Conservation (phyloP, 1,140 invertebrate species). For the Drosophila malerkotliana region DNA sequence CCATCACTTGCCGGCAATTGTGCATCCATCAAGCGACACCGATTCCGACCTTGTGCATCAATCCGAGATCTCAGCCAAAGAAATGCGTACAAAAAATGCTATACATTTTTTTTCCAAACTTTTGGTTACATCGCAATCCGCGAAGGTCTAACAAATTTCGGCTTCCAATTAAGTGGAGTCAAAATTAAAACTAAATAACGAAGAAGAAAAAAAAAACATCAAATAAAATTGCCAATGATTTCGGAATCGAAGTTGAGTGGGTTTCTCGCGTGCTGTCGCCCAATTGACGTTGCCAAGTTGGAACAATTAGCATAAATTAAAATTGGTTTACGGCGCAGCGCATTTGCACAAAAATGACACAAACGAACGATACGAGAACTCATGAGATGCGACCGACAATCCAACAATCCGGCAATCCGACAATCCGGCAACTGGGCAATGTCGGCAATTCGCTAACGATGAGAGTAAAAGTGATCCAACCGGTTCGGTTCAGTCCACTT, state of each 20-base stretch:
- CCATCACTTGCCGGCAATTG: slow-evolving; percentile 73
- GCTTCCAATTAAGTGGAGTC: slow-evolving; percentile 43
- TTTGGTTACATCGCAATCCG: slow-evolving; percentile 30
- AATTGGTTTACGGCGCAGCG: slow-evolving; percentile 70
- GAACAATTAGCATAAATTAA: slow-evolving; percentile 81
- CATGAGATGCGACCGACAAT: slow-evolving; percentile 47
- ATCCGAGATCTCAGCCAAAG: slow-evolving; percentile 39
- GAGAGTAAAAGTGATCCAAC: slow-evolving; percentile 81
- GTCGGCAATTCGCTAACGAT: slow-evolving; percentile 54
- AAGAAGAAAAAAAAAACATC: too few relatives aligned
- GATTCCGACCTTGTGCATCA: slow-evolving; percentile 60
- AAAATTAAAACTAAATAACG: slow-evolving; percentile 38
- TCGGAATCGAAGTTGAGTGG: slow-evolving; percentile 48
- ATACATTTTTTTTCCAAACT: slow-evolving; percentile 9
- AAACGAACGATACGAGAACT: slow-evolving; percentile 17
- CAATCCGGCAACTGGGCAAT: slow-evolving; percentile 1
- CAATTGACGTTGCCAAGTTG: slow-evolving; percentile 65
- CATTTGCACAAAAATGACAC: neutral
- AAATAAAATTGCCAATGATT: slow-evolving; percentile 33
- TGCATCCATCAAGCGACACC: slow-evolving; percentile 67
- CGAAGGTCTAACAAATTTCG: slow-evolving; percentile 59
- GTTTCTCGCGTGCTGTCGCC: slow-evolving; percentile 63
- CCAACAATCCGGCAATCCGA: slow-evolving; percentile 15
- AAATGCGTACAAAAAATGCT: slow-evolving; percentile 65
- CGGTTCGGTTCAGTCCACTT: slow-evolving; percentile 55